phyloP scores from a whole-genome alignment of 2,113 vertebrate species.

The Vulpes ferrilata region DNA sequence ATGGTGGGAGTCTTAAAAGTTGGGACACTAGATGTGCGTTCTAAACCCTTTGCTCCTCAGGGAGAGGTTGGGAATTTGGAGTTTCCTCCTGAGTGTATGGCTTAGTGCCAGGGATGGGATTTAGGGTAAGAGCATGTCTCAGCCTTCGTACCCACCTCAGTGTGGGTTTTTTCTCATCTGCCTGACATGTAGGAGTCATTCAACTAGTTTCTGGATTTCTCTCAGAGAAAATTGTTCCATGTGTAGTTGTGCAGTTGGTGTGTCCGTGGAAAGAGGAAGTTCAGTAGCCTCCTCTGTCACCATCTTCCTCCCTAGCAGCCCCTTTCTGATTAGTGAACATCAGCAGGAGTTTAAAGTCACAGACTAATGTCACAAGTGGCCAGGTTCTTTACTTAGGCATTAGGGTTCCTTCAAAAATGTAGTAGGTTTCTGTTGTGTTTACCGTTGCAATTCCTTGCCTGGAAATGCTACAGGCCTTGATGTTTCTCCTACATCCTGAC shows the following conservation, averaged over 20 bases:
- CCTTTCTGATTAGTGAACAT: background rate
- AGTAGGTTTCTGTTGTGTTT: background rate
- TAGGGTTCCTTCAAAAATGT: background rate
- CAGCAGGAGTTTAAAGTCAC: background rate
- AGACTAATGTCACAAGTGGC: background rate
- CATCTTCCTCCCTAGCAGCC: background rate
- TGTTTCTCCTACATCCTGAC: background rate
- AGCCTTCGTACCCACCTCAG: background rate
- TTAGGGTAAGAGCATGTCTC: background rate
- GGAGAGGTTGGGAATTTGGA: background rate
- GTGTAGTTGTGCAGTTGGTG: background rate
- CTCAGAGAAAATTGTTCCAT: background rate
- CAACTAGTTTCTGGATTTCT: background rate
- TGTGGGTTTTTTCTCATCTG: background rate
- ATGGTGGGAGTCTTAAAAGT: background rate
- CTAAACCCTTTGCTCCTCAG: background rate
- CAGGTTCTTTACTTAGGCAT: background rate
- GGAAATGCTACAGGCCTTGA: background rate
- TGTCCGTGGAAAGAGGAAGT: background rate
- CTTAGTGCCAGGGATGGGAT: background rate
- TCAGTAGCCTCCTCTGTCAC: background rate
- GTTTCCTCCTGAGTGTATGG: background rate
- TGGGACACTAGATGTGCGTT: background rate
- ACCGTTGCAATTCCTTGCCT: background rate
- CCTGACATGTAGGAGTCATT: background rate